Base-by-base conservation (phyloP, 2,113 vertebrate genomes). In the Jaculus jaculus region DNA sequence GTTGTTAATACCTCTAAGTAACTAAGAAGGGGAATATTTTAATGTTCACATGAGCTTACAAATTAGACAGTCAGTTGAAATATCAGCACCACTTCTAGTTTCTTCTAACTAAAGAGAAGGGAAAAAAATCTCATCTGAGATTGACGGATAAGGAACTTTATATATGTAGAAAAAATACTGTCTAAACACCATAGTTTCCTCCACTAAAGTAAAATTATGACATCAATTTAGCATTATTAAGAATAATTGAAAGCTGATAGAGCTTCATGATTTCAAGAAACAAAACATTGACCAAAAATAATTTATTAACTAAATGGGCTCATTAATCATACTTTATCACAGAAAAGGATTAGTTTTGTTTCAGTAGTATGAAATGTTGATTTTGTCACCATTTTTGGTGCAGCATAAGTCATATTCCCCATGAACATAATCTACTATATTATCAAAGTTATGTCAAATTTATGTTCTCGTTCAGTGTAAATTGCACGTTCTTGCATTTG, bases 321-420 rank as follows among this genome's bases (percentile, higher is more conserved):
- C 39, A 92, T 95, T 74, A 87, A 89, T 96, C 96, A 94, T 66
- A 87, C 28, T 85, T 90, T 84, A 39, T 95, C 89, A 95, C 26
- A 65, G 60, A 90, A 32, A 23, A 84, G 23, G 63, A 65, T 88
- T 73, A 58, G 72, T 84, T 68, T 92, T 93, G n/a, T 92, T 89
- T 60, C 39, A 85, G 37, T 92, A 58, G 51, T 85, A 81, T 88
- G 63, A 94, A 93, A 85, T 92, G 82, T 79, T 95, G 90, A 83
- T 84, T 95, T 93, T 95, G 84, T 94, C 93, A 97, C 94, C 95
- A 95, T 75, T 93, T 97, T 94, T 85, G 60, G 71, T 87, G 74
- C 34, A 85, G 39, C 87, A 82, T 72, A 89, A 95, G 85, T 95
- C 93, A 69, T 83, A 34, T 51, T 95, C 24, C 87, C 65, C 26